A percentile compares a stretch with the other conserved stretches of the same genome.
These are phyloP conservation scores for Rostratula benghalensis DNA, from an alignment of 2,113 vertebrate species.

Conservation along the genomic window DNA sequence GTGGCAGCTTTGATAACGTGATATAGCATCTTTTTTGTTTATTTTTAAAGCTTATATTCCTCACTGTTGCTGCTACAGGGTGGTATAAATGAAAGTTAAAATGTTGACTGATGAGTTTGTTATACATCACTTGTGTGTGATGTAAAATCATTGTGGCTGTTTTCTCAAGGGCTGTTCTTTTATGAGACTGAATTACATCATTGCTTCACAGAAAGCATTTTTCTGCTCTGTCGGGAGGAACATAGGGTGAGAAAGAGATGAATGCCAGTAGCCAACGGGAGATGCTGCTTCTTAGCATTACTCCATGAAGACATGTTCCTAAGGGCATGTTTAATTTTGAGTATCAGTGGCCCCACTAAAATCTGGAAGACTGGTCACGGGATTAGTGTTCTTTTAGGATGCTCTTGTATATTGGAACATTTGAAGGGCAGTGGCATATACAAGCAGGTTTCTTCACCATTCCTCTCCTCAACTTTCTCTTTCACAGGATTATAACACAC, in stretches of 20 bases:
- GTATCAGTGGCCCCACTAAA: slow-evolving; percentile 1
- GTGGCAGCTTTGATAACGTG: neutral
- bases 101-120: neutral
- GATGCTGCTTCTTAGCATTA: neutral
- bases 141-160: neutral
- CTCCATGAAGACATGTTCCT: neutral
- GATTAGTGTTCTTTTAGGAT: neutral
- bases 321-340: slow-evolving; percentile 25
- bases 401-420: neutral
- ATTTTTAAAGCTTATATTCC: slow-evolving; percentile 24
- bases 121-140: neutral
- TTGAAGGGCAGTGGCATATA: neutral
- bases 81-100: slow-evolving; percentile 14
- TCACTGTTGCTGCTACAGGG: neutral
- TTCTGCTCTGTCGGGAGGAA: slow-evolving; percentile 19
- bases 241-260: neutral
- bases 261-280: neutral
- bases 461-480: neutral
- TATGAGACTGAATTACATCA: slow-evolving; percentile 43
- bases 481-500: neutral
- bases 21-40: neutral
- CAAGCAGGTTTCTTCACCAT: neutral
- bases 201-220: slow-evolving; percentile 20
- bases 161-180: slow-evolving; percentile 20
- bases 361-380: neutral